Base-by-base conservation (phyloP, 1,140 invertebrate species). In the Lepidurus couesii region DNA sequence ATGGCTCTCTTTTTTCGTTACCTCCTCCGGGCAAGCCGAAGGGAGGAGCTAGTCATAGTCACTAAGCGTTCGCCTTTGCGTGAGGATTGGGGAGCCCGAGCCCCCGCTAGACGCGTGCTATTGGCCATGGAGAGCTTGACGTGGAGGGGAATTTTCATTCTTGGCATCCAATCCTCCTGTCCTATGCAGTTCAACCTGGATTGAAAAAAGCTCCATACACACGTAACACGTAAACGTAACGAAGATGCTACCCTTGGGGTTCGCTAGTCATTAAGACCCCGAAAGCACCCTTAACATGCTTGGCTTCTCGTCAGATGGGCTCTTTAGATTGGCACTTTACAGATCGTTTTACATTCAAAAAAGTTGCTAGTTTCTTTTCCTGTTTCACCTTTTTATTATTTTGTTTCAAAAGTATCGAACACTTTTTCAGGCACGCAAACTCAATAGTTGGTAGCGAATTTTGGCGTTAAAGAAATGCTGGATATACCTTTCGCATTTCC, bases 121-220 rank as follows among this genome's bases (percentile, higher is more conserved):
- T 65, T 65, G 53, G 53, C 53, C 53, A 65, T 21, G 53, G 16
- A 65, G 53, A 65, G 53, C 16, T 65, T 65, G 9, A 65, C 34
- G 9, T 65, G 53, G 53, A 65, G 21, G 53, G 53, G 21, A n/a
- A 65, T 65, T 65, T 21, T n/a, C 53, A 65, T 65, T 13, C 53
- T 65, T 65, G 21, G 53, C 53, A 65, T 65, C 53, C 53, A 65
- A 65, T 65, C 53, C 53, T 65, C 53, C 53, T 65, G 9, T 21
- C 53, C 13, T 65, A 65, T n/a, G 53, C 21, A 34, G 34, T 3
- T 34, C 34, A 13, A 65, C 53, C 53, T 65, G 53, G 53, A 65
- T 65, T 10, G n/a, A 65, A 65, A 34, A 34, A 34, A 34, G 26
- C 53, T 13, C n/a, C 4, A 65, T 3, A 65, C 53, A 16, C 53